Conservation (phyloP, 2,113 vertebrate species). For the Gavialis gangeticus region DNA sequence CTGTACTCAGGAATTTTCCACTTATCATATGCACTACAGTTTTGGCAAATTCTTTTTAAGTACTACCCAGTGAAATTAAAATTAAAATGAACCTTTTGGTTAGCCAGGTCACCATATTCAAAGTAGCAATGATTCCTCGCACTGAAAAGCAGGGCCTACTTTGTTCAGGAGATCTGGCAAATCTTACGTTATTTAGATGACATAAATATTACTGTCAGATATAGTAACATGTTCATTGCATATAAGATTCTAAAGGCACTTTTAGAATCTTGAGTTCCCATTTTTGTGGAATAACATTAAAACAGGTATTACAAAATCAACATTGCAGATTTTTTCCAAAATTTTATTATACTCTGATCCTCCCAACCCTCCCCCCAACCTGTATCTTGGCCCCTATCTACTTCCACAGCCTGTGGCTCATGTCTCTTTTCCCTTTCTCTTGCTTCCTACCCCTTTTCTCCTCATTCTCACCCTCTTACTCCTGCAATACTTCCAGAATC, state of each 20-base stretch:
- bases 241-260: neutral
- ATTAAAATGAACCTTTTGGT: neutral
- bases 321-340: too few species aligned
- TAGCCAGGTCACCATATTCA: rapidly evolving
- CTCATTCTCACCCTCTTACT: too few species aligned
- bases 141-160: neutral
- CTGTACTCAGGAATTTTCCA: too few species aligned
- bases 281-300: neutral
- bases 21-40: too few species aligned
- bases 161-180: neutral
- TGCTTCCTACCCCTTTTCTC: too few species aligned
- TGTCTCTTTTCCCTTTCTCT: too few species aligned
- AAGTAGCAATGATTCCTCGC: neutral
- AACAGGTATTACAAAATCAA: too few species aligned
- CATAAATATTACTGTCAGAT: neutral
- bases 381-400: too few species aligned
- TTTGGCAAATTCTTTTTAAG: neutral
- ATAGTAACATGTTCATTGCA: neutral
- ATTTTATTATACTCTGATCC: too few species aligned
- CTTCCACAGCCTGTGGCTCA: too few species aligned
- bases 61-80: neutral
- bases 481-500: too few species aligned
- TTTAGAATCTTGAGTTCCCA: neutral
- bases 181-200: neutral
- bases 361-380: too few species aligned